Base-by-base conservation (phyloP, 1,140 invertebrate species). In the Panulirus ornatus region DNA sequence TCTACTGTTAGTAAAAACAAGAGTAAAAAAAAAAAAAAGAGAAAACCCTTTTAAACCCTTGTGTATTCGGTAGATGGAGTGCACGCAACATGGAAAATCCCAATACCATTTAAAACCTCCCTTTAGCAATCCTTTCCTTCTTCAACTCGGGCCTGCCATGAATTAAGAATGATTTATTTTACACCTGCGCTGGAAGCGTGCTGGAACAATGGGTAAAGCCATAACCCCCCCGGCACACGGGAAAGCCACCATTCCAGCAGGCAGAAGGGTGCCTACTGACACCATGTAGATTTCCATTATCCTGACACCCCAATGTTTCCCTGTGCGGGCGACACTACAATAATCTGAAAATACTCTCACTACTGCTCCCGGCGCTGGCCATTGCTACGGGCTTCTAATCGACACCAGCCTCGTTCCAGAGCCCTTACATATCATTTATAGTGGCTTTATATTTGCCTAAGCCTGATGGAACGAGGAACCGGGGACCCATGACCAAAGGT, bases 271-370 rank as follows among this genome's bases (percentile, higher is more conserved):
- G 66, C 87, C 79, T 83, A 83, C 87, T 89, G 87, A 89, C 87
- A 89, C 79, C 87, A 83, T 89, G 87, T 89, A 89, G 87, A 89
- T 89, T 89, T 89, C 87, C 87, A 89, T 89, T 89, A 89, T 79
- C 79, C 14, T 89, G 87, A 89, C 87, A 89, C 78, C 79, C 66
- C 78, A 89, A 89, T 89, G 87, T 89, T 84, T 76, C 87, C 87
- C 87, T 79, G 79, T 40, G 79, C 70, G 40, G 87, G 78, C 66
- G 87, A 89, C 87, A 89, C 87, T 89, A 73, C 87, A 89, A 89
- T 89, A 89, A 89, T 89, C 87, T 89, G 87, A 89, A 89, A 89
- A 89, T 89, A 89, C 87, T 73, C 87, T 73, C 87, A 82, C 87
- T 89, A 58, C 87, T 36, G 70, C 70, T 83, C 87, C 87, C 79